phyloP scores from a whole-genome alignment of 2,888 invertebrate species.

The Agrilus biguttatus region DNA sequence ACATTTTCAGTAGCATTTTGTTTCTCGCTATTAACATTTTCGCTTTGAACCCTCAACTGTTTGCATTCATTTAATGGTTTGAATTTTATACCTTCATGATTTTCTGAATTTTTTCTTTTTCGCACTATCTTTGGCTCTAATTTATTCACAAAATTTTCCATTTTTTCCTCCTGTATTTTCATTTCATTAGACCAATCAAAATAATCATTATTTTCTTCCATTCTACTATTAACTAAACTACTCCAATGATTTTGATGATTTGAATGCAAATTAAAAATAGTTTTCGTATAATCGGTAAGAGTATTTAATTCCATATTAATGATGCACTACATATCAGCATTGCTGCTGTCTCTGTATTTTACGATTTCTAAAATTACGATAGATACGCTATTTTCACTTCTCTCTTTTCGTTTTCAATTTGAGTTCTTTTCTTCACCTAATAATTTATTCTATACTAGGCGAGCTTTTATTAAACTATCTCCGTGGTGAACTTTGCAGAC shows the following conservation, averaged over 20 bases:
- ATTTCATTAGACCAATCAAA: slow-evolving; percentile 27
- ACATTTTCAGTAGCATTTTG: too few relatives aligned
- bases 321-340: not conserved
- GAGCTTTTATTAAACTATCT: too few relatives aligned
- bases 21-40: too few relatives aligned
- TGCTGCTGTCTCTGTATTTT: too few relatives aligned
- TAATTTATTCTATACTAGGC: too few relatives aligned
- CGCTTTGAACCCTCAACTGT: too few relatives aligned
- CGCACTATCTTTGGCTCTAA: slow-evolving; percentile 11
- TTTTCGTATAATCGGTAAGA: slow-evolving; percentile 25
- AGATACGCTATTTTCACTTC: too few relatives aligned
- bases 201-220: slow-evolving; percentile 27
- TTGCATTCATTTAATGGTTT: too few relatives aligned
- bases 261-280: slow-evolving; percentile 12
- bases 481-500: slow-evolving; percentile 7
- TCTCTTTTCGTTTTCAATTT: too few relatives aligned
- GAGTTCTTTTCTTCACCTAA: too few relatives aligned
- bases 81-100: too few relatives aligned
- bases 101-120: slow-evolving; percentile 13
- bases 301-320: slow-evolving; percentile 25
- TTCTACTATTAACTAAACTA: slow-evolving; percentile 19
- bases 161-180: slow-evolving; percentile 23
- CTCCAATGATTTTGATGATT: slow-evolving; percentile 24
- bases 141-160: not conserved
- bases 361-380: too few relatives aligned